phyloP scores from a whole-genome alignment of 2,113 vertebrate species.

The Psophia crepitans region DNA sequence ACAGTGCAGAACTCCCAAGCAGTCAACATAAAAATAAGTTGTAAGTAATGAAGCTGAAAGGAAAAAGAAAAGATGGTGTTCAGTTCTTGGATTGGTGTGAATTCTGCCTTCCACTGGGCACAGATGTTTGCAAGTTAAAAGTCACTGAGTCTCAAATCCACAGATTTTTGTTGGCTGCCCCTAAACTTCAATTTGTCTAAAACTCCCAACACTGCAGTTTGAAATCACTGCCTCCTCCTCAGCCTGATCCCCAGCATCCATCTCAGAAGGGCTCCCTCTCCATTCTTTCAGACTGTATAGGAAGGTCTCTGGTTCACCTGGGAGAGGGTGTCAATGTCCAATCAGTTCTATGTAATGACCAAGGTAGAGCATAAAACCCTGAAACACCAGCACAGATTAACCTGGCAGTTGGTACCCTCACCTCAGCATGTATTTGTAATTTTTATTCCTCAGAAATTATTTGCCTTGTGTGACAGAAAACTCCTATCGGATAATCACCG shows the following conservation, averaged over 20 bases:
- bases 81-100: background rate
- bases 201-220: background rate
- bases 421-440: background rate
- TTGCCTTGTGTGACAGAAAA: background rate
- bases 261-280: background rate
- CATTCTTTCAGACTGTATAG: background rate
- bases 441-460: background rate
- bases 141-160: background rate
- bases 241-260: background rate
- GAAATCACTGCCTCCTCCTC: background rate
- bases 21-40: slow-evolving; percentile 31
- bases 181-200: background rate
- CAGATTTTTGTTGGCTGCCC: background rate
- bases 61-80: background rate
- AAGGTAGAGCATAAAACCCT: background rate
- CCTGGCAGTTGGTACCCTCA: background rate
- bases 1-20: background rate
- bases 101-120: background rate
- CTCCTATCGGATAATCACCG: background rate
- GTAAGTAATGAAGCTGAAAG: slow-evolving; percentile 6
- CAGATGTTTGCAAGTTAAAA: background rate
- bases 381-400: background rate
- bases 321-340: background rate
- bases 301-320: background rate
- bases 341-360: background rate